Percentiles rank a stretch among this genome's conserved stretches.
phyloP scores from a whole-genome alignment of 2,797 vertebrate genomes.

The Thaleichthys pacificus region DNA sequence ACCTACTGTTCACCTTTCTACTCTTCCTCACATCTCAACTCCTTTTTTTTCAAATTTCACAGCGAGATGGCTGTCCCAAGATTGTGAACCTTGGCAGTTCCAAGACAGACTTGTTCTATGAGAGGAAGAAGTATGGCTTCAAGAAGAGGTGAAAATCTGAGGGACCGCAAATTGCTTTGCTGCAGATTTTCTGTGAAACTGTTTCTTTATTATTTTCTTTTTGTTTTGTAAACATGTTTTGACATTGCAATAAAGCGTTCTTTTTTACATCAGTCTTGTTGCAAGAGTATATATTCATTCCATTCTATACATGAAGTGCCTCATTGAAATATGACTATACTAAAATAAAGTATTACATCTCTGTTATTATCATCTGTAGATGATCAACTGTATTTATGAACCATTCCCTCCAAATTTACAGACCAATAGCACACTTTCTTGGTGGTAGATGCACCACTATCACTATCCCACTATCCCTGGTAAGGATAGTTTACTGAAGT shows the following conservation, averaged over 20 bases:
- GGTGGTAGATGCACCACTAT: background rate
- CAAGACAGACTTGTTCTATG: slow-evolving; percentile 98
- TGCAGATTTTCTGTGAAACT: slow-evolving; percentile 41
- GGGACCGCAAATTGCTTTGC: slow-evolving; percentile 25
- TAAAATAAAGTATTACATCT: background rate
- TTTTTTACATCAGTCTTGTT: slow-evolving; percentile 47
- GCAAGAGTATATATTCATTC: background rate
- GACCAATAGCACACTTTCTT: background rate
- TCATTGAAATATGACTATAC: background rate
- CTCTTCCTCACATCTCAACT: background rate
- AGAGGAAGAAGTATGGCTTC: slow-evolving; percentile 98
- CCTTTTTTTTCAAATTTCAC: slow-evolving; percentile 7
- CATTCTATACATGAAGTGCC: background rate
- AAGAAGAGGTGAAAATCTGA: slow-evolving; percentile 93
- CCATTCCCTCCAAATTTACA: background rate
- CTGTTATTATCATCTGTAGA: background rate
- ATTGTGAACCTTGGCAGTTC: slow-evolving; percentile 98
- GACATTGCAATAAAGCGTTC: slow-evolving; percentile 58
- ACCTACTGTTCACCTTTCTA: no score
- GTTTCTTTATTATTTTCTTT: slow-evolving; percentile 27
- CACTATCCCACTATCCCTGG: no score
- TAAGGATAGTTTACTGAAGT: no score
- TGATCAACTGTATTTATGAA: background rate
- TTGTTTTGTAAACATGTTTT: slow-evolving; percentile 38
- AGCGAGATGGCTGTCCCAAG: slow-evolving; percentile 98